Evolutionary conservation across 2,888 invertebrate species (phyloP), one percentile per base, ranked within the genome.

Genomic region (Spatulosminthurus flaviceps): DNA sequence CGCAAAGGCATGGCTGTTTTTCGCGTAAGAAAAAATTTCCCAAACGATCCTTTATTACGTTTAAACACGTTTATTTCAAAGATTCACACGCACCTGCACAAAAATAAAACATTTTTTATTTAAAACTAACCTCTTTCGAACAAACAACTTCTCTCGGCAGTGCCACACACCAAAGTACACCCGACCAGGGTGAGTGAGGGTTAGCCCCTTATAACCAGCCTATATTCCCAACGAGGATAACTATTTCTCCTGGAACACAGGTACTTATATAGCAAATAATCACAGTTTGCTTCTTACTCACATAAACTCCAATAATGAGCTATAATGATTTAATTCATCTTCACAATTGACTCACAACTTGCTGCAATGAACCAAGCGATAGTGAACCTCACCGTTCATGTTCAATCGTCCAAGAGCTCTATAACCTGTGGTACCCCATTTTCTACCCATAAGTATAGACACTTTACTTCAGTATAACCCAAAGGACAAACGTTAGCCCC

Each of bases 351-450:
- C 51, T 51, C 51, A 51, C 9, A 51, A 5, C 16, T 19, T 51
- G 7, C 51, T 51, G 9, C 51, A 51, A 51, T 2, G 7, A n/a
- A 51, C 51, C 2, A 13, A 51, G n/a, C 16, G 51, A 51, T 51
- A 51, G 51, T 51, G 51, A 51, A 51, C 51, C 51, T 51, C 51
- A 51, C 16, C n/a, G 51, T 51, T 51, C 51, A 13, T 51, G 51
- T n/a, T 51, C 51, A 51, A 51, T 34, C 34, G 34, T 34, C 34
- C 34, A 4, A n/a, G n/a, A 34, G 34, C 16, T 51, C 51, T 51
- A 51, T 51, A 51, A 51, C 51, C 51, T 19, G 51, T 51, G 51
- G 51, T 13, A 51, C 51, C 51, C 51, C 51, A 51, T 51, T 51
- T 51, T 34, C 34, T 34, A 9, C 5, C 34, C 34, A 34, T 34